Percentiles rank a stretch among this genome's conserved stretches.
Evolutionary conservation across 2,797 vertebrate species (phyloP).

Genomic region (Coregonus ussuriensis): DNA sequence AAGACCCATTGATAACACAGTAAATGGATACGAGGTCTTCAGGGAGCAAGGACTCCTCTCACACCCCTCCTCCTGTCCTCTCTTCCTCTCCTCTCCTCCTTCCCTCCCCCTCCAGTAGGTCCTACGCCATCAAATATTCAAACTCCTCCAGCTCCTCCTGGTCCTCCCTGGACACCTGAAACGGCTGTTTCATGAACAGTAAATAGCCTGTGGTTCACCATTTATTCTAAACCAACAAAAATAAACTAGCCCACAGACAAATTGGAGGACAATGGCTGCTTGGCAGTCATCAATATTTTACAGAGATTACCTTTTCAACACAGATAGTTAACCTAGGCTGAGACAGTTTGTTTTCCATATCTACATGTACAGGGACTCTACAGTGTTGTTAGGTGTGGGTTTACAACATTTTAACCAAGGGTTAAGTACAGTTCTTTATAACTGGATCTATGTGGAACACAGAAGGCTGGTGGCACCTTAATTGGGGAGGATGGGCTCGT

Average conservation of each 20-base stretch:
- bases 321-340: conserved; percentile 1
- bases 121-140: conserved; percentile 57
- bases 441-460: too few relatives aligned
- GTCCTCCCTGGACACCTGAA: conserved; percentile 31
- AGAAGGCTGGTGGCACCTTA: too few relatives aligned
- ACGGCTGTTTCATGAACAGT: conserved; percentile 42
- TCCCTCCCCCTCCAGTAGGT: not conserved
- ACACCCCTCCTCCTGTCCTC: not conserved
- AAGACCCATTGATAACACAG: not conserved
- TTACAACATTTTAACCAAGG: not conserved
- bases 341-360: not conserved
- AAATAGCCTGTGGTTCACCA: conserved; percentile 21
- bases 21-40: not conserved
- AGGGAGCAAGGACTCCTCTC: not conserved
- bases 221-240: conserved; percentile 31
- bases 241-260: not conserved
- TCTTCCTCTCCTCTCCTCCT: not conserved
- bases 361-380: not conserved
- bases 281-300: conserved; percentile 44
- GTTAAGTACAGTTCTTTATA: too few relatives aligned
- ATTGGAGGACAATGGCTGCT: not conserved
- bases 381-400: not conserved
- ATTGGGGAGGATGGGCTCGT: too few relatives aligned
- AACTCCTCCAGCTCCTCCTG: conserved; percentile 17
- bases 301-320: not conserved